These are phyloP conservation scores for Cerceris ruficornis DNA, from an alignment of 2,888 invertebrate species.

Conservation along the genomic window DNA sequence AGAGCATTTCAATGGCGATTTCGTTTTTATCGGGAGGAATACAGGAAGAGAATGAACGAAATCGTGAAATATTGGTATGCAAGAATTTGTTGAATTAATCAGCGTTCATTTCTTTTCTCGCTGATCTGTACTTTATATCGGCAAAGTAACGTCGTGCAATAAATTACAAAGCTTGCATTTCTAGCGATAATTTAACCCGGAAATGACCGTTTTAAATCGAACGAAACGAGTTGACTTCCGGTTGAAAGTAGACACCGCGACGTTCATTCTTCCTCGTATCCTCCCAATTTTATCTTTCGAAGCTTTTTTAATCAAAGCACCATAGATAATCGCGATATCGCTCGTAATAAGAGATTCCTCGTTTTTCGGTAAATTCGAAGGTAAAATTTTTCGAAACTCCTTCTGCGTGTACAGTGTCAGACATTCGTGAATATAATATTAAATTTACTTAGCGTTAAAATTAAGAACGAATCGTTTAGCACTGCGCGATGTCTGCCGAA, in stretches of 20 bases:
- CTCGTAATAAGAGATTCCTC: slow-evolving; percentile 7
- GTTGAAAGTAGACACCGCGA: not conserved
- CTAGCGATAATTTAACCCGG: not conserved
- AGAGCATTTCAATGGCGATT: not conserved
- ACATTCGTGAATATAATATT: slow-evolving; percentile 36
- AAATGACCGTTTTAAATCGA: not conserved
- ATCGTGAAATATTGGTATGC: not conserved
- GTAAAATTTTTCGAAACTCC: slow-evolving; percentile 28
- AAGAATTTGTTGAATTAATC: slow-evolving; percentile 4
- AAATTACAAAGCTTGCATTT: not conserved
- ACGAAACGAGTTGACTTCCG: not conserved
- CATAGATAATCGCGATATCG: not conserved
- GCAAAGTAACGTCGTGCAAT: slow-evolving; percentile 18
- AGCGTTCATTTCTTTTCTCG: slow-evolving; percentile 8
- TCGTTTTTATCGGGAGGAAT: slow-evolving; percentile 3
- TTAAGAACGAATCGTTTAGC: slow-evolving; percentile 20
- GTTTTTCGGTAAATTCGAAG: slow-evolving; percentile 16
- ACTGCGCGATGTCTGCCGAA: slow-evolving; percentile 29
- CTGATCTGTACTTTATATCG: slow-evolving; percentile 5
- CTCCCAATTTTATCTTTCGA: slow-evolving; percentile 22
- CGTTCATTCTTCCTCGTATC: slow-evolving; percentile 44
- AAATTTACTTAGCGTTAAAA: slow-evolving; percentile 29
- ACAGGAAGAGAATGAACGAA: slow-evolving; percentile 38
- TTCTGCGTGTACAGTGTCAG: slow-evolving; percentile 40
- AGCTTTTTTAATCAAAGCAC: not conserved